Conservation (phyloP, 2,797 vertebrate genomes). For the Phoeniculus purpureus region DNA sequence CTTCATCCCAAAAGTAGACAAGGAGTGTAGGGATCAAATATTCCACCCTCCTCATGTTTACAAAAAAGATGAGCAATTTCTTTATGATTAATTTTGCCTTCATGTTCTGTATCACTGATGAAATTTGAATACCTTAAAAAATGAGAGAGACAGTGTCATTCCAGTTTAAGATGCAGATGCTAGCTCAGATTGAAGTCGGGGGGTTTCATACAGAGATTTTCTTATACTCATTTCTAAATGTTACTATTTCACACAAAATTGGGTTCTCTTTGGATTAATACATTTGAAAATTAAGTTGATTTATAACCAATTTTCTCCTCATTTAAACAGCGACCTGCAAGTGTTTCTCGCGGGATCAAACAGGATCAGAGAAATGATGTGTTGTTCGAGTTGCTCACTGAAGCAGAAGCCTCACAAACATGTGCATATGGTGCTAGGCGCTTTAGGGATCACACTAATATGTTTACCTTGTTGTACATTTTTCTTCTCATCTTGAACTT, state of each 20-base stretch:
- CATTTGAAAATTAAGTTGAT: slow-evolving; percentile 74
- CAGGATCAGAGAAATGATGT: slow-evolving; percentile 39
- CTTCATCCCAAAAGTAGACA: neutral
- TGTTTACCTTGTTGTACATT: neutral
- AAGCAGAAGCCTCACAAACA: slow-evolving; percentile 14
- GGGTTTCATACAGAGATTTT: neutral
- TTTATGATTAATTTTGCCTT: neutral
- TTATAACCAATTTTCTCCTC: slow-evolving; percentile 75
- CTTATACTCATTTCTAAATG: slow-evolving; percentile 1
- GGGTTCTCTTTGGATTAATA: slow-evolving; percentile 67
- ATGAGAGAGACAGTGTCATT: neutral
- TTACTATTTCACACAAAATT: slow-evolving; percentile 38
- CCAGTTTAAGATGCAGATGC: neutral
- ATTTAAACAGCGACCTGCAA: slow-evolving; percentile 64
- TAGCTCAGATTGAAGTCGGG: neutral
- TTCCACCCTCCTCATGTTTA: neutral
- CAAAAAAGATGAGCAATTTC: neutral
- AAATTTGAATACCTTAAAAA: neutral
- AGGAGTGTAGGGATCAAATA: neutral
- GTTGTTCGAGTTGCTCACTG: slow-evolving; percentile 15
- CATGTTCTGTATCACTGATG: neutral
- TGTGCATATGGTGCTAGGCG: neutral
- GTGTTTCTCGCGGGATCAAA: slow-evolving; percentile 58
- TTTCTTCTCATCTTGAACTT: neutral
- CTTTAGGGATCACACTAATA: neutral